Conservation (phyloP, 2,113 vertebrate species). For the Stomatorhinus ivindoensis region DNA sequence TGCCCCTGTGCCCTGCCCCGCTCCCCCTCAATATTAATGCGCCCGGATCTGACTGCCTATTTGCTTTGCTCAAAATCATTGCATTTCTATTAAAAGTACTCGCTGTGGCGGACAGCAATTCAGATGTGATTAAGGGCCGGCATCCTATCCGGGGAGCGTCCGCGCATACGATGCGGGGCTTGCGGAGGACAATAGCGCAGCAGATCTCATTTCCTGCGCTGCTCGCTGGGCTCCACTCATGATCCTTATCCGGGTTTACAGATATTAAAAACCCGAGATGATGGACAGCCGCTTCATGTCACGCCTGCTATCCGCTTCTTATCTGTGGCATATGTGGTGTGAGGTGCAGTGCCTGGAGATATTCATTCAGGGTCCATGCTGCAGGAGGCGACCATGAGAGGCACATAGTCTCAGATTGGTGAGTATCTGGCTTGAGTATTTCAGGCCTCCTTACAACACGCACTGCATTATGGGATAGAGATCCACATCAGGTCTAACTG, state of each 20-base stretch:
- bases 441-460: not conserved
- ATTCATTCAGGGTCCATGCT: not conserved
- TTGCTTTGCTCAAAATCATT: constrained; percentile 32
- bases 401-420: not conserved
- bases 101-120: constrained; percentile 26
- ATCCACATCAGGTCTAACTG: not conserved
- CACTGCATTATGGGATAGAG: not conserved
- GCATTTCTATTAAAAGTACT: constrained; percentile 29
- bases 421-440: not conserved
- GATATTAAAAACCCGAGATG: not conserved
- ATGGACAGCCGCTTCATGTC: not conserved
- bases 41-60: constrained; percentile 18
- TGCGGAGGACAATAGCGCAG: not conserved
- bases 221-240: not conserved
- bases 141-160: not conserved
- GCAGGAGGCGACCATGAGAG: not conserved
- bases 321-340: not conserved
- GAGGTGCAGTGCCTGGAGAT: not conserved
- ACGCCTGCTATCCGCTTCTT: not conserved
- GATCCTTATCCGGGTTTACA: constrained; percentile 14
- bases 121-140: constrained; percentile 33
- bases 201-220: constrained; percentile 4
- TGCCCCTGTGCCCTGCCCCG: not conserved
- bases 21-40: constrained; percentile 25
- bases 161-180: not conserved